Evolutionary conservation across 2,113 vertebrate species (phyloP).

Genomic region (Galeopterus variegatus): DNA sequence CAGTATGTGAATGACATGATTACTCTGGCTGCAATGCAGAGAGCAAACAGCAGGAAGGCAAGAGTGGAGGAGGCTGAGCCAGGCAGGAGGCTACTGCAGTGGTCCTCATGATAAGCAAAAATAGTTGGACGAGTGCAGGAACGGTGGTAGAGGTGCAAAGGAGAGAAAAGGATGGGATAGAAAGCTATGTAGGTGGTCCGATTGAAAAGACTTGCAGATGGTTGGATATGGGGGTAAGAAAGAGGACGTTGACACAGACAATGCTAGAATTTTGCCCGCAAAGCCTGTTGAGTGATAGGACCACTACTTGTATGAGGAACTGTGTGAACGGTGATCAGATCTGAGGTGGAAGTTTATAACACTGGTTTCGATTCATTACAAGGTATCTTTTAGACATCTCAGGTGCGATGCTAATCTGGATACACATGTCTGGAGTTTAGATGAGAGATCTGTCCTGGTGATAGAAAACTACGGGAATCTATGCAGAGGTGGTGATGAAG

Average conservation of each 20-base stretch:
- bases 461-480: neutral
- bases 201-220: neutral
- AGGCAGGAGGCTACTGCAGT: neutral
- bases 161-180: neutral
- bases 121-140: neutral
- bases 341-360: neutral
- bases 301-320: neutral
- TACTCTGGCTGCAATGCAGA: neutral
- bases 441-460: neutral
- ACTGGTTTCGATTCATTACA: neutral
- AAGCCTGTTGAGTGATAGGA: neutral
- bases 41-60: neutral
- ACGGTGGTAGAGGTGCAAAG: rapidly evolving
- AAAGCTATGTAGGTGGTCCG: neutral
- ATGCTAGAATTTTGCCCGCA: neutral
- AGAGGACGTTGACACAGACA: neutral
- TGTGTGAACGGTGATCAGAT: neutral
- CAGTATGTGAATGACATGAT: neutral
- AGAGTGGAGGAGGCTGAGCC: neutral
- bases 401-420: neutral
- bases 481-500: neutral
- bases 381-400: neutral
- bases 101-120: neutral
- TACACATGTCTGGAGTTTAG: neutral
- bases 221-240: neutral